Conservation (phyloP, 2,888 invertebrate species). For the Cylindroiulus punctatus region DNA sequence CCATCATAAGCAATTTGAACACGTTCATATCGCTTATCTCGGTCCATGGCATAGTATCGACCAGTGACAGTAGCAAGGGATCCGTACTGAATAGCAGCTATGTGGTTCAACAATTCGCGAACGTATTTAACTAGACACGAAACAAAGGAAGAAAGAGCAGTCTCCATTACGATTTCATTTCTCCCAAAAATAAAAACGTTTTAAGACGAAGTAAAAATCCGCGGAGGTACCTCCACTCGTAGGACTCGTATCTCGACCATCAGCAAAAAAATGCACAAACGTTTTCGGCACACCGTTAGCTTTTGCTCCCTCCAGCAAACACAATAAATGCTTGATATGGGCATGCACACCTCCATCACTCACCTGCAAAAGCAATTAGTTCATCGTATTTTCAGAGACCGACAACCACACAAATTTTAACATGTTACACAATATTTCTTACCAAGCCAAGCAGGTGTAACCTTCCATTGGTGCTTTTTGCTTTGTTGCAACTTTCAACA, state of each 20-base stretch:
- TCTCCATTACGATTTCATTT: not conserved
- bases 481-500: slow-evolving; percentile 65
- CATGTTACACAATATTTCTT: slow-evolving; percentile 54
- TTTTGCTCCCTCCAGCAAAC: slow-evolving; percentile 66
- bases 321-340: slow-evolving; percentile 67
- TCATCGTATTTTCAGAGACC: not conserved
- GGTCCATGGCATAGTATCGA: slow-evolving; percentile 68
- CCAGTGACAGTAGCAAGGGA: slow-evolving; percentile 65
- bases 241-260: slow-evolving; percentile 67
- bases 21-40: slow-evolving; percentile 65
- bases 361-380: slow-evolving; percentile 59
- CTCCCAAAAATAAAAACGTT: not conserved
- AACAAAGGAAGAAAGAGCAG: slow-evolving; percentile 54
- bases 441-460: slow-evolving; percentile 67
- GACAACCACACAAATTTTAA: not conserved
- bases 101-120: slow-evolving; percentile 63
- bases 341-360: slow-evolving; percentile 67
- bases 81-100: slow-evolving; percentile 59
- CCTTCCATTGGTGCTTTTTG: slow-evolving; percentile 65
- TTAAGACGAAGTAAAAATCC: not conserved
- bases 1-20: slow-evolving; percentile 66
- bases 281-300: slow-evolving; percentile 65
- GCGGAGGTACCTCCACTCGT: slow-evolving; percentile 63
- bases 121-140: slow-evolving; percentile 61
- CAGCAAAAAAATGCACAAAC: slow-evolving; percentile 67